Conservation (phyloP, 2,113 vertebrate species). For the Cephalopterus ornatus region DNA sequence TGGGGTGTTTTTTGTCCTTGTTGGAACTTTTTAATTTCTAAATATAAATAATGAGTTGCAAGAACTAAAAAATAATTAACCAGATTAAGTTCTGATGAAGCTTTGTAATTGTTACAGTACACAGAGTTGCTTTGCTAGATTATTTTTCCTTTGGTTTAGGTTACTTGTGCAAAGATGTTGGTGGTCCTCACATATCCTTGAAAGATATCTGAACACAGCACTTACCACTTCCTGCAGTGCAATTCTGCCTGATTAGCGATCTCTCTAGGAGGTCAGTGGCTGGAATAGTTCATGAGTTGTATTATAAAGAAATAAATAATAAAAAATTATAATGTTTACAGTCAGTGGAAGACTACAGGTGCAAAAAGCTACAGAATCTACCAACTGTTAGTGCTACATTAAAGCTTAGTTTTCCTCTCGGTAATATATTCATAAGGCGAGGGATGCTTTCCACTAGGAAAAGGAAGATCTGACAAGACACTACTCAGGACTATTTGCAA, state of each 20-base stretch:
- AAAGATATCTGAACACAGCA: neutral
- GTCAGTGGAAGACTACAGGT: neutral
- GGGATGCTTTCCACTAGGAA: neutral
- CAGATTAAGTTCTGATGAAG: neutral
- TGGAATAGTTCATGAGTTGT: neutral
- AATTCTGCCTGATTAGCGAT: neutral
- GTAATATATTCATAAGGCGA: neutral
- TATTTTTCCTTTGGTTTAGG: conserved; percentile 14
- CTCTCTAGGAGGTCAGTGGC: conserved; percentile 11
- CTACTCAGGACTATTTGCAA: neutral
- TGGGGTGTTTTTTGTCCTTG: neutral
- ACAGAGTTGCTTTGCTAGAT: neutral
- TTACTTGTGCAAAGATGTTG: conserved; percentile 29
- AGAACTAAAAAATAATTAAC: neutral
- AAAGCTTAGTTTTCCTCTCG: neutral
- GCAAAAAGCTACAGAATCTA: neutral
- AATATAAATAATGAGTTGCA: conserved; percentile 14
- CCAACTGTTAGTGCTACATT: neutral
- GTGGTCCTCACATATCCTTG: conserved; percentile 10
- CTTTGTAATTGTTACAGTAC: neutral
- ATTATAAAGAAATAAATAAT: neutral
- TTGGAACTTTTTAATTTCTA: conserved; percentile 18
- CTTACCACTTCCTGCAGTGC: neutral
- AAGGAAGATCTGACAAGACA: neutral
- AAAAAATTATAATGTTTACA: neutral